Base-by-base conservation (phyloP, 2,113 vertebrate species). In the Seriola rivoliana region DNA sequence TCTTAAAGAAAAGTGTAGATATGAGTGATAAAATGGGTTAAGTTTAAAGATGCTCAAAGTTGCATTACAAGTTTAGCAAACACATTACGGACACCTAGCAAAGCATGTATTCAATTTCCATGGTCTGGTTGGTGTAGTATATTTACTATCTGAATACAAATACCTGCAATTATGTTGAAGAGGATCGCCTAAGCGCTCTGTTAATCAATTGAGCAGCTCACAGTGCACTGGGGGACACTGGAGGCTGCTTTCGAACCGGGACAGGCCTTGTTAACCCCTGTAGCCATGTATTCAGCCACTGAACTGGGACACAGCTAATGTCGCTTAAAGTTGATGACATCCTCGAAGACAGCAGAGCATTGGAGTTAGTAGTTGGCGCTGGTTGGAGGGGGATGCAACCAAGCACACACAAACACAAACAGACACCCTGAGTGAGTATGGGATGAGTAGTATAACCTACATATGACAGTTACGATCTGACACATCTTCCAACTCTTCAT, bases 291-390 rank as follows among this genome's bases (percentile, higher is more conserved):
- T 36, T 42, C 1, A 8, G 32, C 42, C 54, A 34, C 58, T 84
- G 21, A 58, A 36, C 40, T 1, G 5, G 32, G n/a, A 42, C 72
- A 2, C 46, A 19, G 52, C 14, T 36, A 65, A 59, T 52, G 71
- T 40, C 71, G 71, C 66, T 60, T 32, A 16, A 23, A 71, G 38
- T 44, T 78, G 64, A 88, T 68, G 79, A 77, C 44, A 75, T 80
- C 55, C 34, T 62, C 69, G 57, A 57, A 23, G 69, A 71, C 67
- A 50, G 36, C 64, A n/a, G 52, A 55, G 68, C 23, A 17, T 1
- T 6, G 8, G 68, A 85, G 62, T 60, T 23, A 14, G 40, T 70
- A 50, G 34, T 42, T 36, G 52, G 42, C 0, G 32, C 13, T 66
- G 34, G 66, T 70, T 75, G 64, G 71, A 79, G 69, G 38, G 2